Evolutionary conservation across 2,888 invertebrate species (phyloP).

Genomic region (Hyppa rectilinea): DNA sequence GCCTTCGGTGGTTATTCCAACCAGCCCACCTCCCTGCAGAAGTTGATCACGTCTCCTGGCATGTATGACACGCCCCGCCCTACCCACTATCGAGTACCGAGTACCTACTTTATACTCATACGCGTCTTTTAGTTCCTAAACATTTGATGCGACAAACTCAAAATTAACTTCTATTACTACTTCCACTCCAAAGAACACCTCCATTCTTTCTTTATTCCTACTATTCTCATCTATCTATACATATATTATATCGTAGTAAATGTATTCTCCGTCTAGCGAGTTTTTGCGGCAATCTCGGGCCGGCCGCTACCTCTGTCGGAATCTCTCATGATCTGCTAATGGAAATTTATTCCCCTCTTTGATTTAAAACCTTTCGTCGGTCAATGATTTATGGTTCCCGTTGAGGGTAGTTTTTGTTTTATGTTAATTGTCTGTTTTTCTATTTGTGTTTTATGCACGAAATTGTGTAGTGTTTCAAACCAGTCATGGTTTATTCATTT

Average conservation of each 20-base stretch:
- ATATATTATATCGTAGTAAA: conserved; percentile 27
- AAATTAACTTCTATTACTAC: not conserved
- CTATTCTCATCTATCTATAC: conserved; percentile 6
- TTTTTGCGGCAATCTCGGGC: conserved; percentile 59
- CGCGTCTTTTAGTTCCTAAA: not conserved
- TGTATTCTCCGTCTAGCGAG: conserved; percentile 54
- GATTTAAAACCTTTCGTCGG: conserved; percentile 73
- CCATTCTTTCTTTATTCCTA: conserved; percentile 14
- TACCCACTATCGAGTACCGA: no score
- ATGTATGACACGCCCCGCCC: no score
- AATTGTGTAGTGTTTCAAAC: not conserved
- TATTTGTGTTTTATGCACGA: not conserved
- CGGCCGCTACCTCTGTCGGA: conserved; percentile 64
- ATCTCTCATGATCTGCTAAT: conserved; percentile 73
- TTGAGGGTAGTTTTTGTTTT: conserved; percentile 58
- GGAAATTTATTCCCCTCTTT: conserved; percentile 76
- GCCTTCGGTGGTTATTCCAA: no score
- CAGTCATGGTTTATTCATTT: not conserved
- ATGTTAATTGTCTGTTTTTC: not conserved
- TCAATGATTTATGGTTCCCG: conserved; percentile 70
- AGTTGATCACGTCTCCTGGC: no score
- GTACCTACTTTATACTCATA: not conserved
- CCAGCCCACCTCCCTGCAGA: no score
- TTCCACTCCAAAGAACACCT: not conserved
- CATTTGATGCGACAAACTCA: not conserved